Percentiles rank a stretch among this genome's conserved stretches.
Evolutionary conservation across 2,113 vertebrate species (phyloP).

Genomic region (Setophaga coronata): DNA sequence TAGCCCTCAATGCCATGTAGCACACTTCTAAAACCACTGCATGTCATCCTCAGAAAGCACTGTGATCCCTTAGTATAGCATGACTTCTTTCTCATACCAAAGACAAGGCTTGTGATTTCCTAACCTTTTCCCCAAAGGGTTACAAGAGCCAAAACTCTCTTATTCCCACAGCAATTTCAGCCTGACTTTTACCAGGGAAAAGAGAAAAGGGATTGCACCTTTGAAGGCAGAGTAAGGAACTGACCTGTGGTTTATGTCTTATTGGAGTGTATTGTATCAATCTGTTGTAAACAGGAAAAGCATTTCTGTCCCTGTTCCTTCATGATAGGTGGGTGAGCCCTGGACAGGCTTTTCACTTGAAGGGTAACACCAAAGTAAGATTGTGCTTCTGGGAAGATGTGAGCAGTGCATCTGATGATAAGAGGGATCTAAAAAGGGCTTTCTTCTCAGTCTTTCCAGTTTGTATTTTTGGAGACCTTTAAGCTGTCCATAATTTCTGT

Average conservation of each 20-base stretch:
- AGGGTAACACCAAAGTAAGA: not conserved
- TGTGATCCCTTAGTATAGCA: not conserved
- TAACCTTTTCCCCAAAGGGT: not conserved
- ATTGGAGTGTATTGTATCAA: not conserved
- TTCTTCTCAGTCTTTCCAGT: not conserved
- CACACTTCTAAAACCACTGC: not conserved
- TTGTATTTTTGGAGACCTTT: not conserved
- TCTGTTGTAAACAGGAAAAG: not conserved
- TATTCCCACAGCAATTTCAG: not conserved
- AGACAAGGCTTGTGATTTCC: not conserved
- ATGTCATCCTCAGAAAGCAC: not conserved
- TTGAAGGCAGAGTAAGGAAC: not conserved
- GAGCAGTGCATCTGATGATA: rapidly evolving
- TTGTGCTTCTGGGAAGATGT: not conserved
- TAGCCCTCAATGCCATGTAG: not conserved
- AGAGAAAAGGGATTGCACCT: not conserved
- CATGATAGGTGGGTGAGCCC: not conserved
- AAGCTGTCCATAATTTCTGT: not conserved
- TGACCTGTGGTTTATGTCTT: not conserved
- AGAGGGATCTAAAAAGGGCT: not conserved
- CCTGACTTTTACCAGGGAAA: not conserved
- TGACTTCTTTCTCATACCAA: not conserved
- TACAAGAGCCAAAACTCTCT: not conserved
- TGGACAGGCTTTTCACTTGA: not conserved
- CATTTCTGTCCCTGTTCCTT: not conserved